Evolutionary conservation across 2,113 vertebrate species (phyloP).

Genomic region (Desmodus rotundus): DNA sequence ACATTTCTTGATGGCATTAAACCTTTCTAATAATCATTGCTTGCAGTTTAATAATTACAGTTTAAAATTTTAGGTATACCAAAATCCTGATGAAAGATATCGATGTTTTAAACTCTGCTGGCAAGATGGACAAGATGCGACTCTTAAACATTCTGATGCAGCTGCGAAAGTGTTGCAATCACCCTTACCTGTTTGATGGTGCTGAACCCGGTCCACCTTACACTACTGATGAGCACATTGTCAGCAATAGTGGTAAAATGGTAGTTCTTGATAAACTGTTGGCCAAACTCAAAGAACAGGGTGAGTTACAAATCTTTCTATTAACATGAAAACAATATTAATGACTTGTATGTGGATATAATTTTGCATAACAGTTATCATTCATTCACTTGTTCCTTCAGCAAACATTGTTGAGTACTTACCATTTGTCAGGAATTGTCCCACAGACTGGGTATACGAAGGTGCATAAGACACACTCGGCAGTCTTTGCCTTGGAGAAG

Average conservation of each 20-base stretch:
- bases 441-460: not conserved
- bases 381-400: conserved; percentile 6
- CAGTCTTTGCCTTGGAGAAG: conserved; percentile 6
- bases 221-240: conserved; percentile 91
- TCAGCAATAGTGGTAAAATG: conserved; percentile 93
- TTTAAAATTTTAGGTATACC: conserved; percentile 86
- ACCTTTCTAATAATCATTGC: not conserved
- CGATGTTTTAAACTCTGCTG: conserved; percentile 91
- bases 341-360: not conserved
- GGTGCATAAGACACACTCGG: not conserved
- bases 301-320: conserved; percentile 70
- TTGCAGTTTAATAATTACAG: too few relatives aligned
- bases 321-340: not conserved
- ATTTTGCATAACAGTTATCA: not conserved
- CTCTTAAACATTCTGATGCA: conserved; percentile 94
- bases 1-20: conserved; percentile 9
- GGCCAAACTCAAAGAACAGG: conserved; percentile 89
- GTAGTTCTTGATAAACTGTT: conserved; percentile 90
- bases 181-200: conserved; percentile 91
- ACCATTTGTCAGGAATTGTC: not conserved
- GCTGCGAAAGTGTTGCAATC: conserved; percentile 91
- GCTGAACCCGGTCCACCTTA: conserved; percentile 92
- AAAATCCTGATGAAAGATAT: conserved; percentile 94
- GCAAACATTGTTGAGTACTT: conserved; percentile 13
- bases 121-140: conserved; percentile 94